Conservation (phyloP, 2,888 invertebrate species). For the Eristalis pertinax region DNA sequence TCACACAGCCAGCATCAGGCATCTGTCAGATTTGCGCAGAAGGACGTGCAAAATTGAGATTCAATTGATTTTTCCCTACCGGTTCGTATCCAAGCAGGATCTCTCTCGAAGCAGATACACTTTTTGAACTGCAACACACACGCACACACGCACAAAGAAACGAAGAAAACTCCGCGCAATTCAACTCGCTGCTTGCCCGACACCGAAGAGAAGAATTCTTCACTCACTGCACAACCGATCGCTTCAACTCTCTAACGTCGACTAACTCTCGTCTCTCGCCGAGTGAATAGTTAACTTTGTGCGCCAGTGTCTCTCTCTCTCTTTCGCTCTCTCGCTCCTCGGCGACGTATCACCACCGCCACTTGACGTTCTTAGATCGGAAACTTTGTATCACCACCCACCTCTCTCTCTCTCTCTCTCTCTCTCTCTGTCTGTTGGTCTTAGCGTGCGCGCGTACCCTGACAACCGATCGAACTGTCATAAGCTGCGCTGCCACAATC, state of each 20-base stretch:
- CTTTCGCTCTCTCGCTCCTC: not conserved
- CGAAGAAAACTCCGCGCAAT: too few species aligned
- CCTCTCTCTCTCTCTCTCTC: too few species aligned
- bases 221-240: constrained; percentile 56
- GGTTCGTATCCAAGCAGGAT: constrained; percentile 16
- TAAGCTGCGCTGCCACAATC: not conserved
- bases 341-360: not conserved
- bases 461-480: not conserved
- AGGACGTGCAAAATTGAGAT: not conserved
- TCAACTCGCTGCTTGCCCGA: too few species aligned
- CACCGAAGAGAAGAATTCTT: not conserved
- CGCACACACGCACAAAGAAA: not conserved
- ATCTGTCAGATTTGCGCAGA: not conserved
- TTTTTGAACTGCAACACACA: constrained; percentile 11
- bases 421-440: too few species aligned
- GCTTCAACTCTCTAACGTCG: constrained; percentile 49
- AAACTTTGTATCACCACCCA: too few species aligned
- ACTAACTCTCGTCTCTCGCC: constrained; percentile 47
- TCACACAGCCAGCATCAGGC: not conserved
- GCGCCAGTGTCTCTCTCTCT: not conserved
- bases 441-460: not conserved
- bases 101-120: not conserved
- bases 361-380: too few species aligned
- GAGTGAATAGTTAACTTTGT: constrained; percentile 18
- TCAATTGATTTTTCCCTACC: constrained; percentile 45